Evolutionary conservation across 2,797 vertebrate species (phyloP).

Genomic region (Micromesistius poutassou): DNA sequence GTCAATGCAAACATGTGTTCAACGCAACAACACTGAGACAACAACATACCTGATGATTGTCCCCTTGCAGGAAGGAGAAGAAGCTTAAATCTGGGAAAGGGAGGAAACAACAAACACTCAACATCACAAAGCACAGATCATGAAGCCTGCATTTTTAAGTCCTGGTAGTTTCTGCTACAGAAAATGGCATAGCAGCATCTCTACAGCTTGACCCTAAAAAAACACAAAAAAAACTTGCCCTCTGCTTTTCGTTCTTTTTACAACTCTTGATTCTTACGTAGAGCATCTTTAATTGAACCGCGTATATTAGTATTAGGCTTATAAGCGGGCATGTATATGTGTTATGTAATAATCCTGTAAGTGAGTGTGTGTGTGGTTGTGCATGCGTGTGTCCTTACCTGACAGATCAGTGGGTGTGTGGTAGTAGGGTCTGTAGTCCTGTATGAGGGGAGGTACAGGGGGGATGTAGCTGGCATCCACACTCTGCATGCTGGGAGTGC

Average conservation of each 20-base stretch:
- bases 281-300: background rate
- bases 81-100: conserved; percentile 89
- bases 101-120: conserved; percentile 4
- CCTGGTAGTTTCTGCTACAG: background rate
- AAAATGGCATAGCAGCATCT: background rate
- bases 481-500: conserved; percentile 90
- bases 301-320: background rate
- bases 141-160: background rate
- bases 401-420: conserved; percentile 91
- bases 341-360: background rate
- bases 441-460: conserved; percentile 86
- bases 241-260: background rate
- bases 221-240: background rate
- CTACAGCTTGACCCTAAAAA: background rate
- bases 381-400: conserved; percentile 79
- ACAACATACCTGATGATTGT: conserved; percentile 93
- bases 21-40: background rate
- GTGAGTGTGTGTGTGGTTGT: conserved; percentile 24
- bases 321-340: background rate
- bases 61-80: conserved; percentile 97
- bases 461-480: conserved; percentile 95
- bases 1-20: background rate
- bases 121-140: background rate
- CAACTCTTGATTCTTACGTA: too few relatives aligned
- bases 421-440: conserved; percentile 96